Evolutionary conservation across 2,888 invertebrate genomes (phyloP), one percentile per base, ranked within the genome.

Genomic region (Epistrophe eligans): DNA sequence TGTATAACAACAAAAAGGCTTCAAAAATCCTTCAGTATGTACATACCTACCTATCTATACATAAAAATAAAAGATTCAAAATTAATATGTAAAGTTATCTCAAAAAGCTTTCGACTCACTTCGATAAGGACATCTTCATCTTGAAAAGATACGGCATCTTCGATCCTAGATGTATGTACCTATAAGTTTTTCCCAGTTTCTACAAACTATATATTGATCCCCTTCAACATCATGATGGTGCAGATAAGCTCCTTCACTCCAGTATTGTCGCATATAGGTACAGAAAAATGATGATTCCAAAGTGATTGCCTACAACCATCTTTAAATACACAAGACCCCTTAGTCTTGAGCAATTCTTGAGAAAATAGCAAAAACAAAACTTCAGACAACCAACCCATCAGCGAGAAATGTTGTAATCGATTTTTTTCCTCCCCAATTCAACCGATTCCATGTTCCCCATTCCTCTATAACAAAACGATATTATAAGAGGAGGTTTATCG

Each of bases 401-500:
- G 52, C 52, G 52, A 70, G 35, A 70, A 70, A 70, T 52, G 43
- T 45, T 45, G 43, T 48, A 45, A 77, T 77, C 77, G 77, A 77
- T 77, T 77, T 77, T 77, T 55, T 24, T 55, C 43, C 15, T 19
- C n/a, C 74, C 74, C 45, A 70, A 52, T 70, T 38, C 66, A 38
- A 40, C 38, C 38, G 15, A 40, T 35, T 35, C 19, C 38, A 50
- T 7, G 6, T 35, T 24, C 48, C 35, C 11, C n/a, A 17, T 32
- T 43, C 64, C 28, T 15, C 11, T 19, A n/a, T n/a, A 15, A 35
- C 66, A 66, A 32, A 52, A 70, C 52, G 52, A 52, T 40, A 70
- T 70, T 70, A 70, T 52, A 70, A 38, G 38, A 70, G 35, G 67
- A 70, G 48, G 66, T 73, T 83, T 83, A 74, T 83, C 79, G 79